These are phyloP conservation scores for Drosophila barbarae DNA, from an alignment of 2,888 invertebrate genomes.

Conservation along the genomic window DNA sequence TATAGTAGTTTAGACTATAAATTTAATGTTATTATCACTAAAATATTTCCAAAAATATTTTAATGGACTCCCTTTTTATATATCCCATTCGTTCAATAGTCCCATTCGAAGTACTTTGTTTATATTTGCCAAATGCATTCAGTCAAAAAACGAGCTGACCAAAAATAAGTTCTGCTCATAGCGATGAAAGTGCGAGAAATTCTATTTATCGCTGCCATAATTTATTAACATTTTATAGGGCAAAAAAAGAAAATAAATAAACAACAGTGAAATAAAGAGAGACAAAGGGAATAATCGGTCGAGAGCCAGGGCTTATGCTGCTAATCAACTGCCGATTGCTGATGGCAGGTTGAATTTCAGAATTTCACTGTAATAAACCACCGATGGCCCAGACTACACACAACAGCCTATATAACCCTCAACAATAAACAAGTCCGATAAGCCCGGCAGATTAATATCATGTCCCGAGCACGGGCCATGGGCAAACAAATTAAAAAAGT, in stretches of 20 bases:
- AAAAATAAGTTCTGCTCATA: conserved; percentile 13
- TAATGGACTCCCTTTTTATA: not conserved
- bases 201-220: conserved; percentile 46
- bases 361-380: conserved; percentile 51
- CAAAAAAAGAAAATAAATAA: not conserved
- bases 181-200: conserved; percentile 50
- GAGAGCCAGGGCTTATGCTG: conserved; percentile 40
- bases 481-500: conserved; percentile 45
- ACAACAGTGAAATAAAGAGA: not conserved
- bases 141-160: conserved; percentile 1
- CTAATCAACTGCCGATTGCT: conserved; percentile 54
- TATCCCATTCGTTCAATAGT: not conserved
- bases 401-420: conserved; percentile 13
- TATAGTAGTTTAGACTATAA: not conserved
- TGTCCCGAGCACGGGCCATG: conserved; percentile 25
- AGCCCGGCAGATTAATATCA: conserved; percentile 49
- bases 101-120: not conserved
- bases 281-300: conserved; percentile 19
- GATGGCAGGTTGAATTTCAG: conserved; percentile 31
- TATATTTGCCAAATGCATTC: not conserved
- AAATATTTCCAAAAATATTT: not conserved
- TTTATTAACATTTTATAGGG: conserved; percentile 56
- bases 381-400: conserved; percentile 19
- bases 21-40: not conserved
- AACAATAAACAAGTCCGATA: conserved; percentile 57